Conservation (phyloP, 1,140 invertebrate species). For the Macrosteles quadrilineatus region DNA sequence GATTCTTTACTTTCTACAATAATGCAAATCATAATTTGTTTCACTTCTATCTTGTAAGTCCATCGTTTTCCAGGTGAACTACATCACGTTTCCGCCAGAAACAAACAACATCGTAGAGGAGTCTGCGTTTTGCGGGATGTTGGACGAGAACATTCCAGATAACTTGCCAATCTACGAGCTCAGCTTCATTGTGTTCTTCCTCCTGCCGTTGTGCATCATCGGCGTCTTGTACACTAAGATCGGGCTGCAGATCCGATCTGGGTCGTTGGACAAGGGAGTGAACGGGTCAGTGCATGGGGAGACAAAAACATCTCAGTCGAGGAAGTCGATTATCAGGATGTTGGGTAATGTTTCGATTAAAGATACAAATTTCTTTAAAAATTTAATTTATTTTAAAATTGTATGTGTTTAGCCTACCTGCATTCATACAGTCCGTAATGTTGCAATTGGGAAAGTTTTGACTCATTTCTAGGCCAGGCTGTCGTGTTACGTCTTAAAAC, state of each 20-base stretch:
- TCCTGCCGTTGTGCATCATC: conserved; percentile 78
- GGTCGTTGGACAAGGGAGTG: conserved; percentile 54
- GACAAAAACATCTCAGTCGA: conserved; percentile 63
- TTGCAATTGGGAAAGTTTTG: too few species aligned
- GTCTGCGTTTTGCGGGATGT: conserved; percentile 75
- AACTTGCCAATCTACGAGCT: conserved; percentile 71
- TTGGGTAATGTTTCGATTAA: too few species aligned
- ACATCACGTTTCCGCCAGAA: conserved; percentile 66
- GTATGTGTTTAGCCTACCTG: conserved; percentile 9
- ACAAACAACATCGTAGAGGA: conserved; percentile 48
- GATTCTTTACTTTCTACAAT: too few species aligned
- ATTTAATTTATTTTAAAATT: conserved; percentile 21
- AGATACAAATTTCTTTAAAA: too few species aligned
- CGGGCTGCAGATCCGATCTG: conserved; percentile 58
- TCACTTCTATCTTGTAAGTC: too few species aligned
- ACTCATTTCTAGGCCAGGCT: too few species aligned
- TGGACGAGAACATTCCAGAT: conserved; percentile 56
- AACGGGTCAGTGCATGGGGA: conserved; percentile 67
- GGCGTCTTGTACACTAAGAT: conserved; percentile 76
- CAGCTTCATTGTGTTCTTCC: conserved; percentile 79
- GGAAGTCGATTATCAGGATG: conserved; percentile 78
- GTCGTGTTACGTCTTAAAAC: too few species aligned
- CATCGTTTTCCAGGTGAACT: conserved; percentile 58
- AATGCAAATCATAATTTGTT: too few species aligned
- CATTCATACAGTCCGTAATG: too few species aligned